These are phyloP conservation scores for Ovis canadensis DNA, from an alignment of 2,113 vertebrate species.

Conservation along the genomic window DNA sequence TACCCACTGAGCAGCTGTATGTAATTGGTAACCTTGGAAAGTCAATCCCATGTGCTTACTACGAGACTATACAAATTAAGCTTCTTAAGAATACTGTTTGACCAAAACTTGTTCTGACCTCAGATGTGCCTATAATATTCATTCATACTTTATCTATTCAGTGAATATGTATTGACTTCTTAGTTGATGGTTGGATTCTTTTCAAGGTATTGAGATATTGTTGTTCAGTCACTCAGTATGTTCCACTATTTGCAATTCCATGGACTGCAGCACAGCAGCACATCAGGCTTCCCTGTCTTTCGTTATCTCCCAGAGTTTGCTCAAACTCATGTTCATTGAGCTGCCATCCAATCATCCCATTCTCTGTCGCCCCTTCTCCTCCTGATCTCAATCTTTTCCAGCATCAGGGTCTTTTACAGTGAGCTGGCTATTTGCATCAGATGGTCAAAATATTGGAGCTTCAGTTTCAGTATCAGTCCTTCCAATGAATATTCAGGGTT, in stretches of 20 bases:
- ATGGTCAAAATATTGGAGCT: neutral
- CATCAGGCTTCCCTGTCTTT: neutral
- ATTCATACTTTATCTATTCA: neutral
- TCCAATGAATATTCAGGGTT: neutral
- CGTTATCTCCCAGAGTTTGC: rapidly evolving
- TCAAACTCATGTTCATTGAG: neutral
- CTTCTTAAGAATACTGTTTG: neutral
- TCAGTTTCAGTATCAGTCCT: neutral
- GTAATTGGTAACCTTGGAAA: neutral
- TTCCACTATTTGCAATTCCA: neutral
- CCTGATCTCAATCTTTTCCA: neutral
- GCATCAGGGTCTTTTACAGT: neutral
- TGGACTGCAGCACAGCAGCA: neutral
- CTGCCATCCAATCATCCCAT: neutral
- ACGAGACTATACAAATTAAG: neutral
- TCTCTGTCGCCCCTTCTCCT: neutral
- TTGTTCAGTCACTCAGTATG: neutral
- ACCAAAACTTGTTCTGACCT: neutral
- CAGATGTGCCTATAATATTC: neutral
- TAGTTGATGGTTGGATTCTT: neutral
- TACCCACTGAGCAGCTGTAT: neutral
- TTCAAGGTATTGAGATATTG: neutral
- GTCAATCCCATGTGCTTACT: neutral
- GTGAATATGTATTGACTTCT: neutral
- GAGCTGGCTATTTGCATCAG: neutral